A percentile compares a stretch with the other conserved stretches of the same genome.
These are phyloP conservation scores for Hyposoter didymator DNA, from an alignment of 2,888 invertebrate genomes.

Conservation along the genomic window DNA sequence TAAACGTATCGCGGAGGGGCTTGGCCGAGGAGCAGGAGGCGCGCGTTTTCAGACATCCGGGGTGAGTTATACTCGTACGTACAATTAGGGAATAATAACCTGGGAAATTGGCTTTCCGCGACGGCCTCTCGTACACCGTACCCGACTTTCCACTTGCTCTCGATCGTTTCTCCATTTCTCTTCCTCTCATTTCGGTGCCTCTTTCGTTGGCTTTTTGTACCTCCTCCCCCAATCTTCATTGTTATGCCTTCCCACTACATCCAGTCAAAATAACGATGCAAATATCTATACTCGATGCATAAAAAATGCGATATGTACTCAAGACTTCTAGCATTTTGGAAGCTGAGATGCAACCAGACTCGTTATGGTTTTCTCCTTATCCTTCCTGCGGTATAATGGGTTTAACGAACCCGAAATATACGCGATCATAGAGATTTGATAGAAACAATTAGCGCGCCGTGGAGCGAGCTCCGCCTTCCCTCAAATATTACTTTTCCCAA, in stretches of 20 bases:
- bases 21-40: conserved; percentile 44
- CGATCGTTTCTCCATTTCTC: conserved; percentile 17
- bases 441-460: background rate
- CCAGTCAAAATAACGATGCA: conserved; percentile 38
- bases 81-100: conserved; percentile 69
- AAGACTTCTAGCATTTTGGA: conserved; percentile 5
- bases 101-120: conserved; percentile 66
- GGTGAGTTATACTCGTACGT: conserved; percentile 66
- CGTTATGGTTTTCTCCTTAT: background rate
- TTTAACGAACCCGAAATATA: background rate
- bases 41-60: conserved; percentile 51
- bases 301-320: background rate
- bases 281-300: conserved; percentile 1
- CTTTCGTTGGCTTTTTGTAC: conserved; percentile 27
- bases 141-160: conserved; percentile 29
- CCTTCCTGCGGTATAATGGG: background rate
- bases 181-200: conserved; percentile 4
- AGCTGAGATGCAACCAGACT: conserved; percentile 4
- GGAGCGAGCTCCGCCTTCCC: background rate
- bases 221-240: conserved; percentile 25
- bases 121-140: conserved; percentile 48
- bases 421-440: background rate
- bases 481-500: background rate
- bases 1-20: conserved; percentile 41
- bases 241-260: conserved; percentile 38